Percentiles rank a stretch among this genome's conserved stretches.
Evolutionary conservation across 2,797 vertebrate genomes (phyloP).

Genomic region (Rhinella marina): DNA sequence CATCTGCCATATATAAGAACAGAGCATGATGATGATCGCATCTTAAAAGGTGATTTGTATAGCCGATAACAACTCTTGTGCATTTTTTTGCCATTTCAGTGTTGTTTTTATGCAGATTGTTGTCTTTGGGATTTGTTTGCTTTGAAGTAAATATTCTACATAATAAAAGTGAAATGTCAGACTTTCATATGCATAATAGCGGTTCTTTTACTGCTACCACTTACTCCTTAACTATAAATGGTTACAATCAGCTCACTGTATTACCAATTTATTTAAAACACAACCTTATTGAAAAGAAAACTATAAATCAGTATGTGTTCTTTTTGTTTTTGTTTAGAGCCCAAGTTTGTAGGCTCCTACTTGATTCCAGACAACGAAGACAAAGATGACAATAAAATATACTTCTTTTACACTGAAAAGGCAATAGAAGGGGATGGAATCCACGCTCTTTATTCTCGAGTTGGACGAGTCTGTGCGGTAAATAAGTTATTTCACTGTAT

Average conservation of each 20-base stretch:
- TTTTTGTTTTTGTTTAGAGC: slow-evolving; percentile 75
- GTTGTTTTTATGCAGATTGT: not conserved
- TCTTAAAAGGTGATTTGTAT: slow-evolving; percentile 83
- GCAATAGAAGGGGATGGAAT: slow-evolving; percentile 81
- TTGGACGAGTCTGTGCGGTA: slow-evolving; percentile 91
- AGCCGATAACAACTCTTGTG: not conserved
- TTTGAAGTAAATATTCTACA: too few species aligned
- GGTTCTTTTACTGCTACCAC: not conserved
- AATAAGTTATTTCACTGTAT: slow-evolving; percentile 63
- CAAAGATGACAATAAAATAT: slow-evolving; percentile 92
- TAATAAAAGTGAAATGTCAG: too few species aligned
- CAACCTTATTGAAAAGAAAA: not conserved
- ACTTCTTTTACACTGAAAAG: slow-evolving; percentile 97
- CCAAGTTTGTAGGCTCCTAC: slow-evolving; percentile 89
- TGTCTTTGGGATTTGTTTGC: not conserved
- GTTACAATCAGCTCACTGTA: not conserved
- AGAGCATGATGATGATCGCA: slow-evolving; percentile 86
- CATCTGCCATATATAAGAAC: slow-evolving; percentile 85
- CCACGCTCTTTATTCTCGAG: slow-evolving; percentile 84
- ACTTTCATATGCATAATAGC: too few species aligned
- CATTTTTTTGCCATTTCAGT: not conserved
- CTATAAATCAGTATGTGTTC: not conserved
- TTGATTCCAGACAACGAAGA: slow-evolving; percentile 95
- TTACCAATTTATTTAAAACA: not conserved
- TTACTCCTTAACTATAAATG: not conserved